Conservation (phyloP, 2,797 vertebrate genomes). For the Glyptemys insculpta region DNA sequence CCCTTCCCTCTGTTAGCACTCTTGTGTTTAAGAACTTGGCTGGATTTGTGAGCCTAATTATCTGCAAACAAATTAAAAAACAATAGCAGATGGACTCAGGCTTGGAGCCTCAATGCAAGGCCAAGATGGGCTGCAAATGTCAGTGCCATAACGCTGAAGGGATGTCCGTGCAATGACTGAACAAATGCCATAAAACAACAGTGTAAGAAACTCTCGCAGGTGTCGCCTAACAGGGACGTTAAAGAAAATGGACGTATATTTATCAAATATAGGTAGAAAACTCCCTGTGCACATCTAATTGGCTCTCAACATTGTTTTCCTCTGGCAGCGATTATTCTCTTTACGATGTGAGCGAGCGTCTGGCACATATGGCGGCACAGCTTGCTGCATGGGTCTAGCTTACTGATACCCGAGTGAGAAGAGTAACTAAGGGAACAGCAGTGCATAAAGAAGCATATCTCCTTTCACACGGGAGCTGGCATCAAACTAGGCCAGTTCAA, state of each 20-base stretch:
- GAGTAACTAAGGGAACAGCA: neutral
- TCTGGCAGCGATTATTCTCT: neutral
- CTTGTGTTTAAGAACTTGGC: fast-evolving
- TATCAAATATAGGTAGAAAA: neutral
- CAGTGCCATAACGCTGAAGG: too few relatives aligned
- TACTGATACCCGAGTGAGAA: neutral
- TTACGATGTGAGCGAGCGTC: neutral
- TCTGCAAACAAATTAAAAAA: neutral
- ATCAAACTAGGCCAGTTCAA: neutral
- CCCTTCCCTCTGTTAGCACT: neutral
- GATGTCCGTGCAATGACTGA: fast-evolving
- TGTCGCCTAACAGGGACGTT: neutral
- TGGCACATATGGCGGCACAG: fast-evolving
- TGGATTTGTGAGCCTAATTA: neutral
- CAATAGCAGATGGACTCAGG: neutral
- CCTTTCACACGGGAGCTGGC: neutral
- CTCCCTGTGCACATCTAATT: neutral
- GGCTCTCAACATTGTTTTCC: neutral
- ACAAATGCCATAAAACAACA: neutral
- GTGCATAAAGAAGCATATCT: neutral
- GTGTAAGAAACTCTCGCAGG: fast-evolving
- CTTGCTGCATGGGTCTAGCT: neutral
- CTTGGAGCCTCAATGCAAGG: neutral
- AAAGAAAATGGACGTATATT: neutral
- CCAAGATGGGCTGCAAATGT: neutral